These are phyloP conservation scores for Puntigrus tetrazona DNA, from an alignment of 2,113 vertebrate species.

Conservation along the genomic window DNA sequence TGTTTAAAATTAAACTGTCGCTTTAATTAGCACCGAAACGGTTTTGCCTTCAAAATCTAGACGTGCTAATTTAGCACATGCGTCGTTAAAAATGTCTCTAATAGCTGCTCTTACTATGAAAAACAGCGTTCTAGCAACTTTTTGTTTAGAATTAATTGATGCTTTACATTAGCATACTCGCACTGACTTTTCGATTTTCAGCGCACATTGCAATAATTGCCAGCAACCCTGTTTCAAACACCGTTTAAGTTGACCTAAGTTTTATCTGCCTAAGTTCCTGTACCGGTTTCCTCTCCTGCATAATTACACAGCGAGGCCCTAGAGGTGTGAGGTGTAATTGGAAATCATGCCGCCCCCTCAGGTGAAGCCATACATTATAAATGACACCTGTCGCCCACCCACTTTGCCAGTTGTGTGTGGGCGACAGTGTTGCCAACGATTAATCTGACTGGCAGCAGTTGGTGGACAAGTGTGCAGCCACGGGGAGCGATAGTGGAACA, in stretches of 20 bases:
- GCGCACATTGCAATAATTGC: neutral
- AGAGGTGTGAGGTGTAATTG: conserved; percentile 53
- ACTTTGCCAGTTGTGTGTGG: conserved; percentile 38
- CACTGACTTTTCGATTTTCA: neutral
- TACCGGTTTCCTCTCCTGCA: conserved; percentile 25
- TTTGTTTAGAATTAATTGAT: neutral
- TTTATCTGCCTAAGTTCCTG: conserved; percentile 16
- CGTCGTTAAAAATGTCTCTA: neutral
- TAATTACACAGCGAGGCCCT: conserved; percentile 52
- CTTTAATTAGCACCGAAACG: neutral
- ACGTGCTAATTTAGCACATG: neutral
- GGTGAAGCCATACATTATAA: conserved; percentile 57
- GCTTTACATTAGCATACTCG: neutral
- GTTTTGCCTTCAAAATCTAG: neutral
- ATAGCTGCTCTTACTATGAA: neutral
- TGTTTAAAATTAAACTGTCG: neutral
- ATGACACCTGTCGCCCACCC: conserved; percentile 49
- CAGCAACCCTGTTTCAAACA: neutral
- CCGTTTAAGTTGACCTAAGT: conserved; percentile 43
- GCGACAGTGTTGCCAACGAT: conserved; percentile 44
- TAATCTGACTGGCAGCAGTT: conserved; percentile 37
- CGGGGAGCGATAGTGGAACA: neutral
- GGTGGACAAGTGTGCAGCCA: conserved; percentile 18
- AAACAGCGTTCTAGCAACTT: neutral
- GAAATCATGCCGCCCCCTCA: conserved; percentile 51